Percentiles rank a stretch among this genome's conserved stretches.
These are phyloP conservation scores for Sphaerophoria rueppellii DNA, from an alignment of 2,888 invertebrate genomes.

Conservation along the genomic window DNA sequence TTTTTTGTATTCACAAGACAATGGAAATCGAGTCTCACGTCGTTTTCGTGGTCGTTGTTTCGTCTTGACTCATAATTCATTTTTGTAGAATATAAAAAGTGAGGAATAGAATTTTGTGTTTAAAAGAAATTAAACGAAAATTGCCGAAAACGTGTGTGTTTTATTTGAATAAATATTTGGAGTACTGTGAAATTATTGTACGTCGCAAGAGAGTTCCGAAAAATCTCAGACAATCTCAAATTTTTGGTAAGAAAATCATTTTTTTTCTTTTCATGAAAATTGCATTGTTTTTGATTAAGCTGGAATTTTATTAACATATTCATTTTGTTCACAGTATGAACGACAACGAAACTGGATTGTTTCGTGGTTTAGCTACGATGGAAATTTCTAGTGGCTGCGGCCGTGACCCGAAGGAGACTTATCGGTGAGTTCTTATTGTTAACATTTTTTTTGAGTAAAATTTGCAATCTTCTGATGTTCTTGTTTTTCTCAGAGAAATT, in stretches of 20 bases:
- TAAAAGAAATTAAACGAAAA: conserved; percentile 8
- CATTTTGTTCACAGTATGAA: conserved; percentile 27
- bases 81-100: neutral
- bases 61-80: conserved; percentile 48
- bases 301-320: neutral
- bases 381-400: conserved; percentile 65
- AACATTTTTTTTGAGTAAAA: neutral
- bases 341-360: conserved; percentile 26
- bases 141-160: conserved; percentile 36
- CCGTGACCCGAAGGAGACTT: conserved; percentile 68
- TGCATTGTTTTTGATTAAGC: conserved; percentile 26
- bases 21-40: conserved; percentile 69
- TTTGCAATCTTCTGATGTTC: conserved; percentile 1
- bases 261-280: neutral
- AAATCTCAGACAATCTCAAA: neutral
- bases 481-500: conserved; percentile 1
- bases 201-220: neutral
- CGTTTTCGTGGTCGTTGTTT: neutral
- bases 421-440: conserved; percentile 53
- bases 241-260: conserved; percentile 27
- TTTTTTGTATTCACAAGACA: conserved; percentile 22
- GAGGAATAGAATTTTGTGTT: neutral
- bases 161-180: neutral
- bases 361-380: conserved; percentile 33
- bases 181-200: neutral